Evolutionary conservation across 2,113 vertebrate species (phyloP), one percentile per base, ranked within the genome.

Genomic region (Elephantulus edwardii): DNA sequence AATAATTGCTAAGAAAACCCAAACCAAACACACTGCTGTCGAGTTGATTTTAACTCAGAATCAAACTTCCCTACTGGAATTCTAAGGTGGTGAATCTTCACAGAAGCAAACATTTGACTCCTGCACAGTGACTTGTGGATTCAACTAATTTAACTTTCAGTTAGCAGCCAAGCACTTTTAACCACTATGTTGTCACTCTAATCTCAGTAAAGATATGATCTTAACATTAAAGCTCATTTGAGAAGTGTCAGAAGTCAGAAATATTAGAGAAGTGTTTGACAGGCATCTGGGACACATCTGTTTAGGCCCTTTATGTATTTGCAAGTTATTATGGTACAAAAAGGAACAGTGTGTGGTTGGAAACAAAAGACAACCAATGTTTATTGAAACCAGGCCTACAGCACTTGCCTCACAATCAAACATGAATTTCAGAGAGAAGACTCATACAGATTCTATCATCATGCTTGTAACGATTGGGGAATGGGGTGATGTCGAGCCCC

Each of bases 171-270:
- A 62, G 16, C 14, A n/a, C n/a, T 10, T 14, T 33, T 62, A 62
- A 62, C 60, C 30, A 14, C 30, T 62, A 30, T 33, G 30, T 30
- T 30, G 33, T 14, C 30, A 62, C 30, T 62, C 30, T 33, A 33
- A 33, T 62, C 77, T 44, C 38, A 50, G 71, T 56, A 28, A 83
- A 60, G 44, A 54, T 56, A 12, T 74, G 14, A 86, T 33, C 42
- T 92, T 82, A 40, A 83, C 62, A 78, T 30, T 54, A 42, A 86
- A 79, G 35, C 16, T 54, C 24, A 33, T 35, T 93, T 70, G 64
- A 92, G 71, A 83, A 66, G 30, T 52, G 22, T 78, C 62, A 85
- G 60, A 91, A 92, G 62, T 68, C 35, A 38, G 66, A 68, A 20
- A 9, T 40, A 9, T 38, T 8, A 13, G 58, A 33, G 58, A 77